Conservation (phyloP, 2,113 vertebrate genomes). For the Notarius lentiginosus region DNA sequence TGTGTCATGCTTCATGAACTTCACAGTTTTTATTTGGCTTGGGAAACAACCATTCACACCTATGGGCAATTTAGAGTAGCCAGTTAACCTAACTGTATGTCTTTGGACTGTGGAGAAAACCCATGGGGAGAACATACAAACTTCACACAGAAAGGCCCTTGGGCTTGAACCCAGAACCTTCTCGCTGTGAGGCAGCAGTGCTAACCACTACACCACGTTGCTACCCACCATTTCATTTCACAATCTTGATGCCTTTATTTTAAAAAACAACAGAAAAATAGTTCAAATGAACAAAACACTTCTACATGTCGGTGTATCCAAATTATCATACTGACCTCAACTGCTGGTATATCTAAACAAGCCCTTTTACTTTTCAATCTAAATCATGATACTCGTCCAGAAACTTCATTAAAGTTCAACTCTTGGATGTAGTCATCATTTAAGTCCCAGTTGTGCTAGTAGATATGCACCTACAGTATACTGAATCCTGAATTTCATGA, state of each 20-base stretch:
- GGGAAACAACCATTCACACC: no score
- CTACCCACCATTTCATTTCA: not conserved
- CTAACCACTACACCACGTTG: no score
- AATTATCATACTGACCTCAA: not conserved
- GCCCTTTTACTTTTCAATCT: not conserved
- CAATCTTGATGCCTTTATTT: not conserved
- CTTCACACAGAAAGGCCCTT: no score
- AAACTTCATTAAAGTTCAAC: not conserved
- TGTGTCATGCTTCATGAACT: not conserved
- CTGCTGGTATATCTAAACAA: not conserved
- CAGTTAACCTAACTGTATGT: no score
- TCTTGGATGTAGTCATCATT: not conserved
- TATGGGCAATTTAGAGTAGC: no score
- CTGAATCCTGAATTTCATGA: not conserved
- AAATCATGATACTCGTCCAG: not conserved
- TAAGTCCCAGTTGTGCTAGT: not conserved
- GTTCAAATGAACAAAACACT: not conserved
- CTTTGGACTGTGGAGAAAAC: no score
- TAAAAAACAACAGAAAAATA: not conserved
- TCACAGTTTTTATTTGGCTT: no score
- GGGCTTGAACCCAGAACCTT: no score
- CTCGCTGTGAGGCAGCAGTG: no score
- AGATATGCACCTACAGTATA: not conserved
- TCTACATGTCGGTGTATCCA: not conserved
- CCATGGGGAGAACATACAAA: no score